These are phyloP conservation scores for Thermophis baileyi DNA, from an alignment of 2,113 vertebrate genomes.

Conservation along the genomic window DNA sequence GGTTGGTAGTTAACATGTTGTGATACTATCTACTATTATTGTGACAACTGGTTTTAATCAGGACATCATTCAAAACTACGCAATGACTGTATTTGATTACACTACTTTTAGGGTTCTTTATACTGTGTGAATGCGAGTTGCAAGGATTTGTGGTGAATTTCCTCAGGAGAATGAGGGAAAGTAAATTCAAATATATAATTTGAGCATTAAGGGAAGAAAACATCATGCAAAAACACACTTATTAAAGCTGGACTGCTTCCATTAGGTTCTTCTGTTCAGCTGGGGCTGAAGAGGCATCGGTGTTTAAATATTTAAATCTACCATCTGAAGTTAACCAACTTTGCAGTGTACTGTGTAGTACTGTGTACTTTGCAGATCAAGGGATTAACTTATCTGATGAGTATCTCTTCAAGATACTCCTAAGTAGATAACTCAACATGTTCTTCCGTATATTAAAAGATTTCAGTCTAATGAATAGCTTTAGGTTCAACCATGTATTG, in stretches of 20 bases:
- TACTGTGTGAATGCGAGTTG: not conserved
- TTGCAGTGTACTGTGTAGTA: no score
- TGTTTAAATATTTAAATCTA: conserved; percentile 15
- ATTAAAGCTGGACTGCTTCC: not conserved
- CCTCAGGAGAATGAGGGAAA: not conserved
- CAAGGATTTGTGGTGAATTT: not conserved
- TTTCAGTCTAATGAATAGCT: not conserved
- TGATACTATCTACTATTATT: no score
- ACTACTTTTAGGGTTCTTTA: no score
- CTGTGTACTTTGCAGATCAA: not conserved
- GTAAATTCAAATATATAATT: not conserved
- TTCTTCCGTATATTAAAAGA: not conserved
- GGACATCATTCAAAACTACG: no score
- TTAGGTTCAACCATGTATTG: not conserved
- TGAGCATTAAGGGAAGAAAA: not conserved
- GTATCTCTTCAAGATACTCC: not conserved
- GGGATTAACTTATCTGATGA: conserved; percentile 24
- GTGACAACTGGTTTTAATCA: no score
- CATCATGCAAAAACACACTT: not conserved
- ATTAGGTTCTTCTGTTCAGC: not conserved
- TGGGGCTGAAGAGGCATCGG: not conserved
- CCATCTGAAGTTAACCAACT: conserved; percentile 5
- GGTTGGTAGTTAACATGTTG: no score
- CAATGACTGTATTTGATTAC: no score
- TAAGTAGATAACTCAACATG: not conserved